A percentile compares a stretch with the other conserved stretches of the same genome.
These are phyloP conservation scores for Apodemia duryi DNA, from an alignment of 2,888 invertebrate species.

Conservation along the genomic window DNA sequence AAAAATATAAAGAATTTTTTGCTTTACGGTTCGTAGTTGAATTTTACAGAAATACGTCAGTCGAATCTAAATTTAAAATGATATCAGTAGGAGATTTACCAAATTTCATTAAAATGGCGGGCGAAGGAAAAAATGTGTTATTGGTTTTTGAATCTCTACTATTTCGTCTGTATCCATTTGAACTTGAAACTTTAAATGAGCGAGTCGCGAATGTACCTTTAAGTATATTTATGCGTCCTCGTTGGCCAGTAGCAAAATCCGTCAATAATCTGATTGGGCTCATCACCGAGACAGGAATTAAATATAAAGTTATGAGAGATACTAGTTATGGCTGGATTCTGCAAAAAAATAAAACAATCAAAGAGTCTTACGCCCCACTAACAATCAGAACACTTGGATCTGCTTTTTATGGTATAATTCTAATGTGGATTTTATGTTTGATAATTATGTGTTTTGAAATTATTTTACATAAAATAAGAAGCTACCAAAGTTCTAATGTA, in stretches of 20 bases:
- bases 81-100: constrained; percentile 33
- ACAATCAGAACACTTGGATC: constrained; percentile 39
- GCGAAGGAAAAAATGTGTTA: constrained; percentile 44
- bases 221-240: constrained; percentile 46
- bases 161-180: constrained; percentile 29
- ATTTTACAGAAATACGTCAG: constrained; percentile 38
- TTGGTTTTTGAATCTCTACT: constrained; percentile 37
- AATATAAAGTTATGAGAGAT: constrained; percentile 18
- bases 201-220: constrained; percentile 36
- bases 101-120: constrained; percentile 36
- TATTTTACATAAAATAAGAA: constrained; percentile 28
- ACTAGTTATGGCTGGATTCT: constrained; percentile 15
- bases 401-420: constrained; percentile 44
- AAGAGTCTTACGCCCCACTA: constrained; percentile 32
- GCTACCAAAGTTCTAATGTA: too few species aligned
- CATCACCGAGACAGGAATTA: constrained; percentile 43
- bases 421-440: constrained; percentile 39
- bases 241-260: constrained; percentile 46
- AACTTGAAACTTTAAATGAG: constrained; percentile 42
- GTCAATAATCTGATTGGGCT: constrained; percentile 35
- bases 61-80: constrained; percentile 35
- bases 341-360: constrained; percentile 14
- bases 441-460: constrained; percentile 43
- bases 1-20: constrained; percentile 42
- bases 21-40: constrained; percentile 37